phyloP scores from a whole-genome alignment of 2,888 invertebrate species.

The Laspeyria flexula region DNA sequence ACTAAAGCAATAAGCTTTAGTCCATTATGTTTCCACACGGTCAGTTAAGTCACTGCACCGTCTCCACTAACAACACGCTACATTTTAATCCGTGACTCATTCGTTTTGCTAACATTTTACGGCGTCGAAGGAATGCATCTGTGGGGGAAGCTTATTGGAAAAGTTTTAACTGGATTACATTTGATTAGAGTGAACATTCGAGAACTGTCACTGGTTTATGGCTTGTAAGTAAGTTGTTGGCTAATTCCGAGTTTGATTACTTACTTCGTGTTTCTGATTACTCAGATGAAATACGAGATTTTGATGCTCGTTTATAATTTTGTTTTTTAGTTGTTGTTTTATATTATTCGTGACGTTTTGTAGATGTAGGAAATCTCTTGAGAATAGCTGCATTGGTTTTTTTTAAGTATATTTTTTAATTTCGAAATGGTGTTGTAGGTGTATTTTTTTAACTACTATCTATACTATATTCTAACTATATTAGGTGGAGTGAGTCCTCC shows the following conservation, averaged over 20 bases:
- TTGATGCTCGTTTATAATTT: slow-evolving; percentile 20
- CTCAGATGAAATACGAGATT: slow-evolving; percentile 9
- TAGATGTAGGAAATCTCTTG: neutral
- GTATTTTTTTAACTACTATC: too few relatives aligned
- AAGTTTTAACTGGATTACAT: slow-evolving; percentile 84
- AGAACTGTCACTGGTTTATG: slow-evolving; percentile 57
- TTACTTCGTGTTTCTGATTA: slow-evolving; percentile 12
- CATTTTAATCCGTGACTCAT: slow-evolving; percentile 41
- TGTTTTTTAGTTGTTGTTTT: neutral
- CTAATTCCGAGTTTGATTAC: slow-evolving; percentile 50
- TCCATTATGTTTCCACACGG: slow-evolving; percentile 31
- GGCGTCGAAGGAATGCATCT: slow-evolving; percentile 58
- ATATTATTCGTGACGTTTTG: neutral
- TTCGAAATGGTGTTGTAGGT: too few relatives aligned
- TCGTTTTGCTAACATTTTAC: slow-evolving; percentile 39
- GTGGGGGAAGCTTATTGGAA: slow-evolving; percentile 79
- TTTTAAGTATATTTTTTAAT: too few relatives aligned
- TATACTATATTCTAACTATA: too few relatives aligned
- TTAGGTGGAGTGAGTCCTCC: too few relatives aligned
- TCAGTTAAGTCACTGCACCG: slow-evolving; percentile 8
- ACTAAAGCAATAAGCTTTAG: slow-evolving; percentile 20
- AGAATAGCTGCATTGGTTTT: neutral
- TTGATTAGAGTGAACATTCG: slow-evolving; percentile 67
- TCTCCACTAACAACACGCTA: slow-evolving; percentile 1
- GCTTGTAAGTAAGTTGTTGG: slow-evolving; percentile 65